Evolutionary conservation across 2,888 invertebrate genomes (phyloP).

Genomic region (Toxonevra muliebris): DNA sequence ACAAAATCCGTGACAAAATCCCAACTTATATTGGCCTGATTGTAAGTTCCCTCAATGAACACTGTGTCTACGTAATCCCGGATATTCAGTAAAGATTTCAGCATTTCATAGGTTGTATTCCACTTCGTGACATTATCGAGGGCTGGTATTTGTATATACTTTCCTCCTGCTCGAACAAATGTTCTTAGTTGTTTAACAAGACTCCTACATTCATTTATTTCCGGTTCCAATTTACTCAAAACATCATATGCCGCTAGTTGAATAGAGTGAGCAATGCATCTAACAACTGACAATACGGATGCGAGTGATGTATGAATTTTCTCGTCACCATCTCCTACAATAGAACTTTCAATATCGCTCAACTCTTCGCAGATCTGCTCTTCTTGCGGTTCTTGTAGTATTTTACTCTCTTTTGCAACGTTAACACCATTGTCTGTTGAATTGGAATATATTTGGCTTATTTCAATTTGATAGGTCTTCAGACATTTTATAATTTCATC

Average conservation of each 20-base stretch:
- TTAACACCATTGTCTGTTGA: conserved; percentile 30
- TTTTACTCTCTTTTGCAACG: conserved; percentile 17
- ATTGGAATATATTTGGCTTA: conserved; percentile 33
- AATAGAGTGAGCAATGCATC: conserved; percentile 24
- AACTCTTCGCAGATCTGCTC: conserved; percentile 3
- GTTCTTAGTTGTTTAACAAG: conserved; percentile 9
- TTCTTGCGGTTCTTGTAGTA: conserved; percentile 2
- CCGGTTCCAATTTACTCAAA: conserved; percentile 16
- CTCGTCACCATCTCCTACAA: background rate
- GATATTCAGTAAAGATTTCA: conserved; percentile 17
- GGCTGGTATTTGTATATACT: conserved; percentile 11
- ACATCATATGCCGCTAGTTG: conserved; percentile 29
- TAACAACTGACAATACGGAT: conserved; percentile 18
- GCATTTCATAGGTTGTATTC: conserved; percentile 32
- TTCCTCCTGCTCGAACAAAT: background rate
- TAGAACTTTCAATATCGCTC: background rate
- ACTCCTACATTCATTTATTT: conserved; percentile 24
- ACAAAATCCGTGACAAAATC: conserved; percentile 7
- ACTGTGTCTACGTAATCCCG: conserved; percentile 13
- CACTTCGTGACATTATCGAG: conserved; percentile 28
- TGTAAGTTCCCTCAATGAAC: background rate
- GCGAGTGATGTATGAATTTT: background rate
- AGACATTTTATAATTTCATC: conserved; percentile 27
- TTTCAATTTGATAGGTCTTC: conserved; percentile 24
- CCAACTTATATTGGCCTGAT: conserved; percentile 10